Conservation (phyloP, 2,888 invertebrate genomes). For the Andrena bicolor region DNA sequence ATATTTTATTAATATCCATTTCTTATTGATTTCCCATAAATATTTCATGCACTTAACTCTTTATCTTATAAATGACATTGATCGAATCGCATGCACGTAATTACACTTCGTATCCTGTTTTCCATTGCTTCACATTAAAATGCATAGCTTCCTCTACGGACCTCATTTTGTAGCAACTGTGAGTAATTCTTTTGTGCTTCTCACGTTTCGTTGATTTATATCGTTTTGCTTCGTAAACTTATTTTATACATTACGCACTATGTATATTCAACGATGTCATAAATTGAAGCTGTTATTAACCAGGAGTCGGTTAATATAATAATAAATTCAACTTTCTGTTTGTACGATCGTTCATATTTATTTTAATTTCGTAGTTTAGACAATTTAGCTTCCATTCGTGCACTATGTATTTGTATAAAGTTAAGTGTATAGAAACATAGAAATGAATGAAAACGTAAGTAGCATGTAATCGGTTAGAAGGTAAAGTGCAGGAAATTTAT, state of each 20-base stretch:
- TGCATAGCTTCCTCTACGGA: background rate
- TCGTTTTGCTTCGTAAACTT: conserved; percentile 18
- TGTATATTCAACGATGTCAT: conserved; percentile 4
- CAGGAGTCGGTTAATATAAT: conserved; percentile 2
- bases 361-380: background rate
- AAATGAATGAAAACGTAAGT: conserved; percentile 37
- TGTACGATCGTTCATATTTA: background rate
- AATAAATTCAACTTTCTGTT: conserved; percentile 1
- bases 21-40: background rate
- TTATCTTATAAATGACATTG: conserved; percentile 13
- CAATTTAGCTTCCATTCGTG: background rate
- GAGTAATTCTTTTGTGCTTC: background rate
- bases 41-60: conserved; percentile 6
- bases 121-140: conserved; percentile 11
- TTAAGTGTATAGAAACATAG: conserved; percentile 7
- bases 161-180: background rate
- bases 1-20: conserved; percentile 8
- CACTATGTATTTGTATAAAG: background rate
- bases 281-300: background rate
- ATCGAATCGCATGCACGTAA: conserved; percentile 33
- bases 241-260: conserved; percentile 14
- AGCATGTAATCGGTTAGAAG: conserved; percentile 49
- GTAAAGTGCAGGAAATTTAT: conserved; percentile 26
- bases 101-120: background rate
- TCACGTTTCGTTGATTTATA: background rate